Conservation (phyloP, 2,888 invertebrate genomes). For the Allacma fusca region DNA sequence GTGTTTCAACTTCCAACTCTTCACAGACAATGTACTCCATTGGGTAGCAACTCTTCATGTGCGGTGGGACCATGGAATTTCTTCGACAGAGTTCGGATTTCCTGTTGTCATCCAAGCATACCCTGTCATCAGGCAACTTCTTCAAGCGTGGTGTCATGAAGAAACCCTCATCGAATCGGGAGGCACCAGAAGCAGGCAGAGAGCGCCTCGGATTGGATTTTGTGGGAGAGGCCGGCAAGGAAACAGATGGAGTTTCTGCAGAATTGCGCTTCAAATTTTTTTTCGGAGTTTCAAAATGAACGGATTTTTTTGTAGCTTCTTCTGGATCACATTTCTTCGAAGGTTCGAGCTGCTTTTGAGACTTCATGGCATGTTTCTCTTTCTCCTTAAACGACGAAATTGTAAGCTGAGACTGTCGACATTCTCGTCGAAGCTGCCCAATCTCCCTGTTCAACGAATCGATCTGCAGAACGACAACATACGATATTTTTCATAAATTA, state of each 20-base stretch:
- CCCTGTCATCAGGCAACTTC: background rate
- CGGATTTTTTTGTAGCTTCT: no score
- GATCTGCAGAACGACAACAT: background rate
- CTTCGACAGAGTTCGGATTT: slow-evolving; percentile 78
- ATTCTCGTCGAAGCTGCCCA: slow-evolving; percentile 10
- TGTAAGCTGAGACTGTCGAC: background rate
- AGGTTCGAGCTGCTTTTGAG: no score
- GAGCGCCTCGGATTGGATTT: no score
- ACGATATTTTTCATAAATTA: background rate
- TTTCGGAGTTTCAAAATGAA: no score
- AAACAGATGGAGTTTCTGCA: no score
- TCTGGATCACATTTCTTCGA: no score
- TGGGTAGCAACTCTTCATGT: slow-evolving; percentile 84
- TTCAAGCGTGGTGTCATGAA: background rate
- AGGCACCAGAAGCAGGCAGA: background rate
- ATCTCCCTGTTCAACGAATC: background rate
- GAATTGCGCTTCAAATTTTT: no score
- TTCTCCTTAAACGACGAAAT: background rate
- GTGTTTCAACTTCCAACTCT: slow-evolving; percentile 63
- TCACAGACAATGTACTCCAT: slow-evolving; percentile 77
- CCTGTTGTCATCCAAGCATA: slow-evolving; percentile 62
- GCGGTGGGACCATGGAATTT: slow-evolving; percentile 84
- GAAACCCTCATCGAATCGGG: slow-evolving; percentile 8
- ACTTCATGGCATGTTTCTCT: slow-evolving; percentile 13
- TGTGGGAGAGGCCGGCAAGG: background rate